Conservation (phyloP, 64 coral and sea anemone genomes). For the Actinia equina region DNA sequence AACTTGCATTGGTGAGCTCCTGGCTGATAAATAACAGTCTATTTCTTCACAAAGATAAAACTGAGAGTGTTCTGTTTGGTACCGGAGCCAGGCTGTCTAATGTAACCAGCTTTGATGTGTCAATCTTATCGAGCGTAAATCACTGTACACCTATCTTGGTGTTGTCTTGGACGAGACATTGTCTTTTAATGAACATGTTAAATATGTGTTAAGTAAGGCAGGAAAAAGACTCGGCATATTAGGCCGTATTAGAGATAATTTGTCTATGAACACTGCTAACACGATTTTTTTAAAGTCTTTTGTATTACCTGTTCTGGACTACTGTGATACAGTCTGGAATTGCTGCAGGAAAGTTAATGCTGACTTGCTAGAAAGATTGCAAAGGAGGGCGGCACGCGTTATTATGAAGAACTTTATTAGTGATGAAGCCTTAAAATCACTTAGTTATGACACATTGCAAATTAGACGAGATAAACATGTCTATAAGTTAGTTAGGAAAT, state of each 20-base stretch:
- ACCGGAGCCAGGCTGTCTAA: background rate
- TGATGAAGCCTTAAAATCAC: background rate
- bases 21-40: background rate
- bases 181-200: constrained; percentile 23
- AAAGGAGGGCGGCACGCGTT: background rate
- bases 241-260: background rate
- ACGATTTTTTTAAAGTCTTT: background rate
- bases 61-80: constrained; percentile 24
- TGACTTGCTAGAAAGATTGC: background rate
- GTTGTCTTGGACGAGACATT: constrained; percentile 9
- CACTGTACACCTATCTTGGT: constrained; percentile 19
- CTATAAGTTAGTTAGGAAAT: too few relatives aligned
- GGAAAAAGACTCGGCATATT: background rate
- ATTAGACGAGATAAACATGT: too few relatives aligned
- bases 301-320: background rate
- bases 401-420: background rate
- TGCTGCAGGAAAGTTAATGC: background rate
- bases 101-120: background rate
- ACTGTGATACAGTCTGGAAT: background rate
- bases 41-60: constrained; percentile 32
- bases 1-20: background rate
- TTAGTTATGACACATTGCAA: background rate
- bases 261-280: background rate
- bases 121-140: background rate
- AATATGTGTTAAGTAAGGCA: constrained; percentile 2